Evolutionary conservation across 2,113 vertebrate genomes (phyloP), one percentile per base, ranked within the genome.

Genomic region (Crotalus tigris): DNA sequence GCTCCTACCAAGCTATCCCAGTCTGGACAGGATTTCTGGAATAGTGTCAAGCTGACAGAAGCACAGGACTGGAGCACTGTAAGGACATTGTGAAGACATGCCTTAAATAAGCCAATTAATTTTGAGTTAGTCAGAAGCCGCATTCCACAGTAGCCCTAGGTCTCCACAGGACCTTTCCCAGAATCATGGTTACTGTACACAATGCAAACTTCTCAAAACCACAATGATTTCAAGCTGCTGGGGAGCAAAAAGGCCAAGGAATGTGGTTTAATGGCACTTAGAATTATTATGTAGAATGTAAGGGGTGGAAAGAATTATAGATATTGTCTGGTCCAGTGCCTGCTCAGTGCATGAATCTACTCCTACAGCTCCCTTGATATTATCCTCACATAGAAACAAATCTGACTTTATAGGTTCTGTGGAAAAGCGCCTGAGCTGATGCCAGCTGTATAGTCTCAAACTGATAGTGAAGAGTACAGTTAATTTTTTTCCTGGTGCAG

Each of bases 391-490:
- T 9, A 91, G 91, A 90, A 90, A 89, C 44, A 15, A 64, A 61
- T 86, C 75, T 64, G 54, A 64, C 8, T 1, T 90, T 92, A 49
- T 58, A 94, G 87, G 44, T 21, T 51, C 85, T 85, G 46, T 89
- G 91, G 26, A 19, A 85, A 94, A 91, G 26, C 93, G 93, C 51
- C 85, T 54, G 69, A 88, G 33, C 64, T 88, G 88, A n/a, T 85
- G 89, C 81, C 89, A 92, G 24, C 39, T 90, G 49, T 87, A 69
- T 58, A 33, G 64, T 26, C 24, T 12, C 19, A 87, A 59, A 85
- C 23, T 89, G 86, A n/a, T 2, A 0, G 1, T 69, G 54, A 87
- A 92, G 94, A 95, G 91, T 89, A 90, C 0, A 17, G 9, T 39
- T 69, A 86, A 29, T 12, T 21, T 89, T 21, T 61, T 87, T 33